Evolutionary conservation across 2,888 invertebrate species (phyloP).

Genomic region (Tenthredo mesomela): DNA sequence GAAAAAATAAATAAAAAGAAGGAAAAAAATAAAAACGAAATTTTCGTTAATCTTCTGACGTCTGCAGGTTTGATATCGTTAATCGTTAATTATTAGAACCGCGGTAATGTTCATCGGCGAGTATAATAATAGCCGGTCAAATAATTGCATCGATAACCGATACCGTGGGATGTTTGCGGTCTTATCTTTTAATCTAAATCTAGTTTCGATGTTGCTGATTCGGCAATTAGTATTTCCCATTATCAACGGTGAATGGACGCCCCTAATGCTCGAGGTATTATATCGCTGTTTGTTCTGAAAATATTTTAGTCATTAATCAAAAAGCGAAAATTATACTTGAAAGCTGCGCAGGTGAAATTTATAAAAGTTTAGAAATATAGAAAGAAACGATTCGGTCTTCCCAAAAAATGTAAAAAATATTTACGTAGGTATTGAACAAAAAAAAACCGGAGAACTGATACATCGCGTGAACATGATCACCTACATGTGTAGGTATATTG

Average conservation of each 20-base stretch:
- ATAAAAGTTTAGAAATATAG: background rate
- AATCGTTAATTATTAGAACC: background rate
- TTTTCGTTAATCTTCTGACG: background rate
- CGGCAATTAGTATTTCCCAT: constrained; percentile 47
- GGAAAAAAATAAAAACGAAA: background rate
- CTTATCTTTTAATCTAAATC: constrained; percentile 51
- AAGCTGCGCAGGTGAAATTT: constrained; percentile 35
- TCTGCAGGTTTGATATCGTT: background rate
- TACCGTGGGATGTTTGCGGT: background rate
- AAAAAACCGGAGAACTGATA: background rate
- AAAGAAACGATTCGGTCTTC: background rate
- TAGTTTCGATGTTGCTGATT: constrained; percentile 47
- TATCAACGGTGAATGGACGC: constrained; percentile 43
- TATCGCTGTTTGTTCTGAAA: constrained; percentile 74
- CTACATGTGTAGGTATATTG: background rate
- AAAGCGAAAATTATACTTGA: constrained; percentile 54
- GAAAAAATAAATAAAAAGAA: too few relatives aligned
- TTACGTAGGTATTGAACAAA: background rate
- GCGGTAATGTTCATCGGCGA: background rate
- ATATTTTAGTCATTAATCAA: constrained; percentile 75
- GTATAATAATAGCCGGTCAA: constrained; percentile 14
- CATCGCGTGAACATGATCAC: background rate
- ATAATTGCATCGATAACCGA: constrained; percentile 40
- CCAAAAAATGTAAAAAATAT: background rate
- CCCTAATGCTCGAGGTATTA: constrained; percentile 60